These are phyloP conservation scores for Beris morrisii DNA, from an alignment of 2,888 invertebrate genomes.

Conservation along the genomic window DNA sequence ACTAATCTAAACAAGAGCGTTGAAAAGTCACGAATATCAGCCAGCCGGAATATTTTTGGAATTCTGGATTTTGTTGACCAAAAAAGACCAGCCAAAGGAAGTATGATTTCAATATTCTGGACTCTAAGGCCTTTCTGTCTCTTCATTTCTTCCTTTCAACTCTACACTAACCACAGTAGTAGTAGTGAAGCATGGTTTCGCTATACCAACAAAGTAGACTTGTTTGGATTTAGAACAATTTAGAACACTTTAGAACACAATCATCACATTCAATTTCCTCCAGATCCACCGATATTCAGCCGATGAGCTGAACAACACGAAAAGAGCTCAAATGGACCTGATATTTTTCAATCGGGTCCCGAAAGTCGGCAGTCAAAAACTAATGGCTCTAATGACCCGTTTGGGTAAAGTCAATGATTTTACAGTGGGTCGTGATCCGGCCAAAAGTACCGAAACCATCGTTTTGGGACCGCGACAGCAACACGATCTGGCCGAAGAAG, in stretches of 20 bases:
- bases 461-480: slow-evolving; percentile 71
- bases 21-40: too few relatives aligned
- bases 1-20: too few relatives aligned
- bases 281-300: slow-evolving; percentile 2
- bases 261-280: neutral
- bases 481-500: slow-evolving; percentile 69
- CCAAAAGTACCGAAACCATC: slow-evolving; percentile 61
- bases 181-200: neutral
- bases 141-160: neutral
- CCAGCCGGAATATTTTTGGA: too few relatives aligned
- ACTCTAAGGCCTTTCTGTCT: too few relatives aligned
- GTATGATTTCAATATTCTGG: too few relatives aligned
- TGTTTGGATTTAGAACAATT: neutral
- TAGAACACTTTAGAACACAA: neutral
- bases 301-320: slow-evolving; percentile 28
- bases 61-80: too few relatives aligned
- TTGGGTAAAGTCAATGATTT: slow-evolving; percentile 65
- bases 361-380: slow-evolving; percentile 86
- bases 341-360: slow-evolving; percentile 88
- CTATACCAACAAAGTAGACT: neutral
- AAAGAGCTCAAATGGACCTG: slow-evolving; percentile 61
- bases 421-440: slow-evolving; percentile 77
- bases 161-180: neutral
- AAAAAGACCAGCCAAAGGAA: too few relatives aligned
- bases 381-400: slow-evolving; percentile 78